Base-by-base conservation (phyloP, 1,140 invertebrate species). In the Drosophila repleta region DNA sequence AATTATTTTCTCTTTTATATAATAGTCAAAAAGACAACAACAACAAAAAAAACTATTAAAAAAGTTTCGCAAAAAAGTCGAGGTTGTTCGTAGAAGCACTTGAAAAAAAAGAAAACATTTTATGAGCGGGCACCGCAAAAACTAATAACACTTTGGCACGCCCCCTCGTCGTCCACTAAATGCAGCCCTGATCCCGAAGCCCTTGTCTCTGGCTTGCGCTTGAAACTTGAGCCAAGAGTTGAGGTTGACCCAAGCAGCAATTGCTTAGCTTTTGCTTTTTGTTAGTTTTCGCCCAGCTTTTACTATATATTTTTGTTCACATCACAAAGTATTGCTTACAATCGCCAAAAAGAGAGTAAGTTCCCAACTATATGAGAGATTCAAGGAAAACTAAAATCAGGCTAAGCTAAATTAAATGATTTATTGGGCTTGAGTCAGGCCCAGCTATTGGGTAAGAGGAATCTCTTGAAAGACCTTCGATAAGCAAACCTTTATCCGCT, bases 91-190 rank as follows among this genome's bases (percentile, higher is more conserved):
- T 18, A 57, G 53, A 37, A 72, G 51, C 72, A 79, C 82, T 85
- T 57, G 66, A 81, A 75, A 80, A 81, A 72, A 64, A 29, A 8
- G 51, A 82, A 79, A 85, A 88, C 78, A 85, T 85, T 85, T 88
- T 85, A 85, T 81, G 75, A 85, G 82, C 82, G 48, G 71, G 63
- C 74, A 85, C 83, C 82, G 74, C 81, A 85, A 72, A 85, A 85
- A 85, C 81, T 85, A 85, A 85, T 85, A 85, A 85, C 82, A 87
- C 81, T 85, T 85, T 67, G 51, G 64, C 63, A 32, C 48, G 24
- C 63, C 18, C 15, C 41, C 10, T 5, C 15, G 35, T 3, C 15
- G 24, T 17, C 56, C 24, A 10, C 45, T 29, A 20, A 35, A 26
- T 48, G 20, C 29, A 24, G 56, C 26, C 64, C 56, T n/a, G 15